Base-by-base conservation (phyloP, 2,888 invertebrate species). In the Pomacea canaliculata region DNA sequence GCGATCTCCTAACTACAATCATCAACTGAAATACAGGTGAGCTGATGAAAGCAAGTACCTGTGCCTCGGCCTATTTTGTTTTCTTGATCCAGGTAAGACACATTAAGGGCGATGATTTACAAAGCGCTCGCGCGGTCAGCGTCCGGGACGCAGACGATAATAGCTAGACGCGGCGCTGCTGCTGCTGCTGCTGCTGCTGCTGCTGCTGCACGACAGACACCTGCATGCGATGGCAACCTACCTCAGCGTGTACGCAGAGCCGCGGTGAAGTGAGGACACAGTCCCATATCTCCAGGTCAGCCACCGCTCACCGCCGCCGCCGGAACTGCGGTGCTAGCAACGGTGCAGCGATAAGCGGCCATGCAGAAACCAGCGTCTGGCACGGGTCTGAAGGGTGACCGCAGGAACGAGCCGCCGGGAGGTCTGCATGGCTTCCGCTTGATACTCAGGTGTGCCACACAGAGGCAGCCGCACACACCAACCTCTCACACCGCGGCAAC, bases 391-490 rank as follows among this genome's bases (percentile, higher is more conserved):
- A 63, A n/a, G 16, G 12, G 63, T 63, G 63, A 63, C 63, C 63
- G 27, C 27, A 27, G 63, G 16, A 63, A 19, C 63, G 27, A 63
- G 19, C 10, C n/a, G 16, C 63, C 12, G 63, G 27, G 10, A 27
- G 63, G 27, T 27, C n/a, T 27, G 63, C 63, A 27, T 63, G 23
- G 19, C 27, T 63, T 63, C 63, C 51, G 51, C 16, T 56, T 56
- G 51, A 56, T 56, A 16, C 51, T 56, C 51, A 56, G 51, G 51
- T 56, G 51, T 56, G 51, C 51, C 51, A 56, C 51, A 56, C 51
- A 10, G 51, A 56, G 12, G 16, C 51, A 56, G 46, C 75, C 62
- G 63, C 65, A 63, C 37, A 51, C 74, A 69, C n/a, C 76, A 76
- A 70, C 76, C 16, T 13, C 51, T 13, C 10, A 56, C 51, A 16